Conservation (phyloP, 2,888 invertebrate genomes). For the Gordius sp. region DNA sequence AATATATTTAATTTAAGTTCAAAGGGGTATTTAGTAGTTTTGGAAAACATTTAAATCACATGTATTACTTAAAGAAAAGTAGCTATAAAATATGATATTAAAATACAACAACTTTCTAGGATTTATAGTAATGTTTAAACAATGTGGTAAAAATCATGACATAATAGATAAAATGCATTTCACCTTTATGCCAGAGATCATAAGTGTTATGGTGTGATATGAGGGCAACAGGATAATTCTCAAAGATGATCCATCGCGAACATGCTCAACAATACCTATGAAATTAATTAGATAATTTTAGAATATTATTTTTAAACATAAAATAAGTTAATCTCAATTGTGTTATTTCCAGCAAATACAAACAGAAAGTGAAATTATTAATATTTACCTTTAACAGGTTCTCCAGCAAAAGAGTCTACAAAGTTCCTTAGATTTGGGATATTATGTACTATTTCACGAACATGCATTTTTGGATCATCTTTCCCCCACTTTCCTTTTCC, state of each 20-base stretch:
- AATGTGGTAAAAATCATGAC: too few relatives aligned
- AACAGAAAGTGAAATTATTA: not conserved
- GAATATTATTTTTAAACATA: too few relatives aligned
- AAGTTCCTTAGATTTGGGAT: slow-evolving; percentile 54
- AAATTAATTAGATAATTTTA: too few relatives aligned
- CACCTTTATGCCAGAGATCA: slow-evolving; percentile 61
- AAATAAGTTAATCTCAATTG: not conserved
- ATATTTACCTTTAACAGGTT: slow-evolving; percentile 41
- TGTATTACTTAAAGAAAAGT: too few relatives aligned
- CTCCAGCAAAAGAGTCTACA: slow-evolving; percentile 56
- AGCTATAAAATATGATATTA: too few relatives aligned
- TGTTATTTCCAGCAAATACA: not conserved
- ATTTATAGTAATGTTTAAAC: too few relatives aligned
- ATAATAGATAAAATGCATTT: too few relatives aligned
- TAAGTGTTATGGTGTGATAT: slow-evolving; percentile 64
- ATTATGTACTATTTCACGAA: slow-evolving; percentile 61
- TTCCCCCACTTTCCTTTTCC: slow-evolving; percentile 44
- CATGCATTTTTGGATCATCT: slow-evolving; percentile 36
- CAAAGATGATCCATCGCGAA: slow-evolving; percentile 81
- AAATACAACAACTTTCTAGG: too few relatives aligned
- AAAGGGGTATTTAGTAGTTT: too few relatives aligned
- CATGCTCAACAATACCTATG: slow-evolving; percentile 84
- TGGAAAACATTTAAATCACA: too few relatives aligned
- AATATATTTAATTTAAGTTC: not conserved
- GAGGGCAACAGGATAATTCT: slow-evolving; percentile 66